A percentile compares a stretch with the other conserved stretches of the same genome.
Evolutionary conservation across 1,140 invertebrate genomes (phyloP).

Genomic region (Hyposmocoma kahamanoa): DNA sequence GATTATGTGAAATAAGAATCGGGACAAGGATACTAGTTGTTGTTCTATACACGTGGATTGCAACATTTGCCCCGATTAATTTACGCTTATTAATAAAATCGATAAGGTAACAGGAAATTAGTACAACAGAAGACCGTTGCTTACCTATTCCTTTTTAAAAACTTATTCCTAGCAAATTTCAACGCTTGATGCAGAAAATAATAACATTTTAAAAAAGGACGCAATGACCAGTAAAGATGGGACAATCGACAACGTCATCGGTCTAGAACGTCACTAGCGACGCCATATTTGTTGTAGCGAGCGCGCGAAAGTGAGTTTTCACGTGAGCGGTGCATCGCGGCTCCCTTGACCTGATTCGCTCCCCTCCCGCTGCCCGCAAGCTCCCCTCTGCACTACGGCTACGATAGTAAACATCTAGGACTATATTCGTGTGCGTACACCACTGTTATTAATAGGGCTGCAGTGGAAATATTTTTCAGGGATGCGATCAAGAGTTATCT

Average conservation of each 20-base stretch:
- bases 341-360: conserved; percentile 63
- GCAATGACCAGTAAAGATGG: no score
- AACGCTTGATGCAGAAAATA: no score
- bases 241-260: no score
- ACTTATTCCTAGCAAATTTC: no score
- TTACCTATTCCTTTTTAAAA: no score
- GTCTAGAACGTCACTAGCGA: conserved; percentile 42
- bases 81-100: no score
- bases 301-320: conserved; percentile 71
- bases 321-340: conserved; percentile 63
- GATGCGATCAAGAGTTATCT: conserved; percentile 23
- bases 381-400: conserved; percentile 20
- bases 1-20: conserved; percentile 60
- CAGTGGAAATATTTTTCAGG: conserved; percentile 29
- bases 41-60: conserved; percentile 63
- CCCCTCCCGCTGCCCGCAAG: conserved; percentile 19
- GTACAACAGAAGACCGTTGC: no score
- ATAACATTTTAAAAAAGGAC: no score
- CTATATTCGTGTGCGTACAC: neutral
- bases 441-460: neutral
- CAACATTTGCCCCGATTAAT: conserved; percentile 47
- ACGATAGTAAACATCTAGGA: conserved; percentile 33
- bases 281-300: conserved; percentile 59
- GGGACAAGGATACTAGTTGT: conserved; percentile 65
- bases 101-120: no score